phyloP scores from a whole-genome alignment of 2,888 invertebrate genomes.

The Lycophotia porphyrea region DNA sequence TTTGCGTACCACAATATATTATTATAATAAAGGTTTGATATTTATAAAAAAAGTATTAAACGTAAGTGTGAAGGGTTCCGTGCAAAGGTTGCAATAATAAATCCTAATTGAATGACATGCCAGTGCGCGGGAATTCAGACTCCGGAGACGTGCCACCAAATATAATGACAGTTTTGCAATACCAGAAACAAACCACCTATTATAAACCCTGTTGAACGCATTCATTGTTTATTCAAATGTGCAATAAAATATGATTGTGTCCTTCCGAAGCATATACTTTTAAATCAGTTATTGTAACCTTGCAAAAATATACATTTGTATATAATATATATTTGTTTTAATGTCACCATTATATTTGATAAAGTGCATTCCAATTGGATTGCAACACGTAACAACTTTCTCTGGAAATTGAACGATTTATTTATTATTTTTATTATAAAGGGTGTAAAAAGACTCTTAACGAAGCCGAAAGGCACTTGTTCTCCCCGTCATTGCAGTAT shows the following conservation, averaged over 20 bases:
- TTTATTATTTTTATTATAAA: conserved; percentile 28
- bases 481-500: too few species aligned
- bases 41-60: conserved; percentile 17
- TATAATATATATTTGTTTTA: conserved; percentile 44
- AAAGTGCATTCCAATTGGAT: conserved; percentile 39
- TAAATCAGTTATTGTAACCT: conserved; percentile 32
- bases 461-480: too few species aligned
- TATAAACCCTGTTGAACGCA: conserved; percentile 12
- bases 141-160: conserved; percentile 12
- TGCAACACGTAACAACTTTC: conserved; percentile 23
- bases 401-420: conserved; percentile 40
- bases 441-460: too few species aligned
- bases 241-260: conserved; percentile 51
- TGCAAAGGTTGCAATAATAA: conserved; percentile 31
- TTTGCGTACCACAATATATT: conserved; percentile 18
- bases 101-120: conserved; percentile 38
- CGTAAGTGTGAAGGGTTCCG: conserved; percentile 2
- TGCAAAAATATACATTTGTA: conserved; percentile 22
- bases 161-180: conserved; percentile 14
- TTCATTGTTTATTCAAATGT: conserved; percentile 47
- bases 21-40: conserved; percentile 14
- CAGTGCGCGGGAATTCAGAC: not conserved
- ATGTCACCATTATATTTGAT: conserved; percentile 30
- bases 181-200: conserved; percentile 5
- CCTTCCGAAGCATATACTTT: conserved; percentile 20